Evolutionary conservation across 2,888 invertebrate genomes (phyloP).

Genomic region (Drosophila suboccidentalis): DNA sequence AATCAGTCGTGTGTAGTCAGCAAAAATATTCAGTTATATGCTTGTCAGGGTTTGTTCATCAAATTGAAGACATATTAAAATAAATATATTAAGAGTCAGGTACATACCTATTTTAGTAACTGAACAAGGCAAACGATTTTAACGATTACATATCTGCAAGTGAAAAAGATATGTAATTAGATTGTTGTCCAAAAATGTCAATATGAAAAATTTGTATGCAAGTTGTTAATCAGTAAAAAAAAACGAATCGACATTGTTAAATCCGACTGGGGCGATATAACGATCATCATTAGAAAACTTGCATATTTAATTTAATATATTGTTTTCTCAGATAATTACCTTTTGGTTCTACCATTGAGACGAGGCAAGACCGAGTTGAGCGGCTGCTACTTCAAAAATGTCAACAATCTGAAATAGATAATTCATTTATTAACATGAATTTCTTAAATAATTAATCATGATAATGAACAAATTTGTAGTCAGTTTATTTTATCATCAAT

Average conservation of each 20-base stretch:
- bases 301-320: neutral
- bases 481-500: slow-evolving; percentile 61
- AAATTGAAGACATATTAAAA: neutral
- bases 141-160: slow-evolving; percentile 20
- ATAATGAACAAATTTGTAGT: slow-evolving; percentile 15
- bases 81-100: neutral
- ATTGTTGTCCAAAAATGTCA: neutral
- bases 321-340: slow-evolving; percentile 30
- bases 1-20: slow-evolving; percentile 54
- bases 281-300: slow-evolving; percentile 35
- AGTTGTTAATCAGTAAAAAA: slow-evolving; percentile 29
- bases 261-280: slow-evolving; percentile 60
- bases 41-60: slow-evolving; percentile 46
- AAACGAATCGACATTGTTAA: slow-evolving; percentile 56
- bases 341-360: neutral
- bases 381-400: neutral
- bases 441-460: neutral
- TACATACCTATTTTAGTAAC: slow-evolving; percentile 26
- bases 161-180: neutral
- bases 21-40: slow-evolving; percentile 59
- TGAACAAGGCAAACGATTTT: neutral
- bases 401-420: slow-evolving; percentile 8
- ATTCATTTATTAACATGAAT: neutral
- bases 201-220: neutral
- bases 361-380: no score